Base-by-base conservation (phyloP, 1,140 invertebrate genomes). In the Caenorhabditis latens region DNA sequence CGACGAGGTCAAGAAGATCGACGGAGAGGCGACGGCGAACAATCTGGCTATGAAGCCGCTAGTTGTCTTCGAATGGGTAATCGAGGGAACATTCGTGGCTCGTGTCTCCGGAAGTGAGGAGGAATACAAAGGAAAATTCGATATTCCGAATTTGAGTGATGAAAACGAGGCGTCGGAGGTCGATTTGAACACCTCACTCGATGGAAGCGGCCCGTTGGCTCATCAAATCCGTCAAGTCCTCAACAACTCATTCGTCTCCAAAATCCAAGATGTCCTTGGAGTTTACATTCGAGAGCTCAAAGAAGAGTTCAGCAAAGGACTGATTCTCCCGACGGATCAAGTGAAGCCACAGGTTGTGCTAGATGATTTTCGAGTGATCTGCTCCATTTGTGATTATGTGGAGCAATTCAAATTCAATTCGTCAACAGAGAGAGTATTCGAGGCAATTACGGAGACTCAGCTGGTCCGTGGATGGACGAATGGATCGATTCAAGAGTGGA, bases 51-150 rank as follows among this genome's bases (percentile, higher is more conserved):
- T n/a, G n/a, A n/a, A n/a, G n/a, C n/a, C n/a, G n/a, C n/a, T n/a
- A n/a, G n/a, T n/a, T n/a, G 98, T 99, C 93, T 99, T 98, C 94
- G 98, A 99, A 93, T 99, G 97, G 97, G 95, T 95, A 89, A 94
- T 99, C 61, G 95, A 95, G 87, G 93, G 98, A 83, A 96, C 96
- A 90, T 99, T 98, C 97, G 95, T 95, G 92, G 97, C 90, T 71
- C 88, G 63, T 19, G 90, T 94, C 46, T 93, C 94, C 79, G 93
- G 94, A 83, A 90, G 89, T 67, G 91, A 93, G 46, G 89, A 92
- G 7, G 93, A 93, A 85, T 92, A 94, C 85, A 95, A 96, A 91
- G 98, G 98, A 6, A 83, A 50, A 55, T 61, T 92, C 7, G 93
- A 94, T 89, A 97, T 99, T 92, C 97, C 97, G 2, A 99, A 99